These are phyloP conservation scores for Sympetrum striolatum DNA, from an alignment of 2,888 invertebrate species.

Conservation along the genomic window DNA sequence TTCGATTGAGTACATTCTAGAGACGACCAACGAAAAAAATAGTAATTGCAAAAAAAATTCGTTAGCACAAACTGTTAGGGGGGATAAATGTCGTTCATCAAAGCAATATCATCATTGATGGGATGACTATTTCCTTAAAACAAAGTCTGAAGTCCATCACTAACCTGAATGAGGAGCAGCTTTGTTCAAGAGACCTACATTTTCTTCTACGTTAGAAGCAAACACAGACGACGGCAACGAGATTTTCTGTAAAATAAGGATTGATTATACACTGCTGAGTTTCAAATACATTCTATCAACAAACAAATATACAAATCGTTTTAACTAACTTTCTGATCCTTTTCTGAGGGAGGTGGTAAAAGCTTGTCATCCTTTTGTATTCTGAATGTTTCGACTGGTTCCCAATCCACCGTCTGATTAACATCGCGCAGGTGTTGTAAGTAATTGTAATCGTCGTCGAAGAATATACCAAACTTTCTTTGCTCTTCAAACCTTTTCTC, in stretches of 20 bases:
- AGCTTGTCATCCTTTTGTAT: background rate
- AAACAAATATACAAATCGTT: background rate
- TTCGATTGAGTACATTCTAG: background rate
- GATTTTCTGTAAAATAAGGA: conserved; percentile 55
- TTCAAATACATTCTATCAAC: background rate
- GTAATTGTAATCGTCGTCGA: conserved; percentile 95
- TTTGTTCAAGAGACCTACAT: conserved; percentile 82
- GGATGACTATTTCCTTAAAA: background rate
- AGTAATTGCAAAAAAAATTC: background rate
- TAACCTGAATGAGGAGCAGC: conserved; percentile 75
- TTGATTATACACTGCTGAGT: background rate
- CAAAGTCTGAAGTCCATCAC: background rate
- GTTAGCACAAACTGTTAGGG: background rate
- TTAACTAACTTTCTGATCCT: background rate
- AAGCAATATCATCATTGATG: background rate
- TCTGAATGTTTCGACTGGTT: conserved; percentile 47
- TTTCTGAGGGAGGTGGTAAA: background rate
- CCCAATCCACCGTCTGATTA: conserved; percentile 55
- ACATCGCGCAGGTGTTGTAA: conserved; percentile 83
- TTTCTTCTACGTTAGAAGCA: conserved; percentile 84
- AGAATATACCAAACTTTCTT: conserved; percentile 88
- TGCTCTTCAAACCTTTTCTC: conserved; percentile 67
- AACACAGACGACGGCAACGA: conserved; percentile 87
- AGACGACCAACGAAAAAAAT: background rate
- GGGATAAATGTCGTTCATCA: too few species aligned